Percentiles rank a stretch among this genome's conserved stretches.
Conservation (phyloP, 2,888 invertebrate genomes). For the Trichogramma evanescens region DNA sequence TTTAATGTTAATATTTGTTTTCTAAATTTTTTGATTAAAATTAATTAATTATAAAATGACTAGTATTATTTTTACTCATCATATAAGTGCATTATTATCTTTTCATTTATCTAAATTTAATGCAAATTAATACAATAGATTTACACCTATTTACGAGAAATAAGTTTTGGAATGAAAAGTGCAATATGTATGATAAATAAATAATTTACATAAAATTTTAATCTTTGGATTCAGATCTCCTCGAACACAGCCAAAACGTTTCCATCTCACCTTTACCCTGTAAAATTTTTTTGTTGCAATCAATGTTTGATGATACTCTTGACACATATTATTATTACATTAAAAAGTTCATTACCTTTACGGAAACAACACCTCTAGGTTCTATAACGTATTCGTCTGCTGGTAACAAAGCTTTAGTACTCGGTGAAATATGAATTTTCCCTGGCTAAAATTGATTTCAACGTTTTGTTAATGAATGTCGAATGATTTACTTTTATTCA, state of each 20-base stretch:
- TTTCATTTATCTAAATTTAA: no score
- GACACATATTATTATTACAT: no score
- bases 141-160: no score
- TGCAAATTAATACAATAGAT: no score
- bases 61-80: no score
- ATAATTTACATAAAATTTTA: no score
- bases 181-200: no score
- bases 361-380: constrained; percentile 66
- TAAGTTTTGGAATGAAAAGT: no score
- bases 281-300: background rate
- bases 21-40: no score
- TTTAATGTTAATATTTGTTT: no score
- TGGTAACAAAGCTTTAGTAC: constrained; percentile 62
- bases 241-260: constrained; percentile 70
- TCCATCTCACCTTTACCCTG: constrained; percentile 87
- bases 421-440: constrained; percentile 69
- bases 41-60: no score
- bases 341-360: constrained; percentile 58
- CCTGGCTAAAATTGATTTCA: constrained; percentile 50
- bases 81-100: background rate
- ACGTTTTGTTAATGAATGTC: background rate
- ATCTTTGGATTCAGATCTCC: constrained; percentile 19
- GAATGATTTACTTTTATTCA: background rate
- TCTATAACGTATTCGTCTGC: constrained; percentile 61
- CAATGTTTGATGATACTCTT: no score